Conservation (phyloP, 2,113 vertebrate genomes). For the Speoplatyrhinus poulsoni region DNA sequence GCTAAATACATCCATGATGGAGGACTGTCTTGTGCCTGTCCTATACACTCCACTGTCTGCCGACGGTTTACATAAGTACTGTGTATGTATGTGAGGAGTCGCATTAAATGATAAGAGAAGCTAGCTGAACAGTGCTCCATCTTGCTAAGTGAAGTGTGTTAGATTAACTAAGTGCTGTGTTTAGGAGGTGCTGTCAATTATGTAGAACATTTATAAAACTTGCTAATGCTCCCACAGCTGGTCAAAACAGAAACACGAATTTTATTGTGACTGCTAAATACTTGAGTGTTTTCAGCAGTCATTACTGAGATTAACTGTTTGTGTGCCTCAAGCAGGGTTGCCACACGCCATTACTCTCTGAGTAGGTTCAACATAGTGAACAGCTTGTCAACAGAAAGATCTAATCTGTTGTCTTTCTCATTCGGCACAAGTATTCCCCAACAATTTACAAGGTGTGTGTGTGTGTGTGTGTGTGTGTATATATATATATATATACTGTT, state of each 20-base stretch:
- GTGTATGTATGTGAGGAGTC: slow-evolving; percentile 25
- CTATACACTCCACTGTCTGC: slow-evolving; percentile 13
- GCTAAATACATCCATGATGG: slow-evolving; percentile 17
- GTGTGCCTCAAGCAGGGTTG: slow-evolving; percentile 48
- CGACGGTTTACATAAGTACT: slow-evolving; percentile 35
- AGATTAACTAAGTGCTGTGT: not conserved
- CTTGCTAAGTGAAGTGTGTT: not conserved
- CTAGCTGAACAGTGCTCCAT: not conserved
- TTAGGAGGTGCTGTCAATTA: not conserved
- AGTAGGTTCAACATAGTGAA: slow-evolving; percentile 47
- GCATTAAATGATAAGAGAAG: slow-evolving; percentile 1
- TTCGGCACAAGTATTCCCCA: slow-evolving; percentile 36
- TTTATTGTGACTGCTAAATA: slow-evolving; percentile 36
- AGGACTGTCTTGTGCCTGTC: not conserved
- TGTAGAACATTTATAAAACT: not conserved
- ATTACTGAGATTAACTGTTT: slow-evolving; percentile 63
- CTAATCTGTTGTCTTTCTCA: slow-evolving; percentile 37
- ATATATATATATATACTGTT: not conserved
- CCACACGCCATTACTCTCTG: slow-evolving; percentile 54
- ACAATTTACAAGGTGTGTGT: slow-evolving; percentile 33
- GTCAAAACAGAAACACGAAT: slow-evolving; percentile 2
- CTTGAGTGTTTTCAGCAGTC: slow-evolving; percentile 37
- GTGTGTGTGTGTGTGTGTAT: not conserved
- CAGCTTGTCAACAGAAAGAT: slow-evolving; percentile 63
- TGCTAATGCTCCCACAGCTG: not conserved